A percentile compares a stretch with the other conserved stretches of the same genome.
phyloP scores from a whole-genome alignment of 1,140 invertebrate species.

The Drosophila kikkawai region DNA sequence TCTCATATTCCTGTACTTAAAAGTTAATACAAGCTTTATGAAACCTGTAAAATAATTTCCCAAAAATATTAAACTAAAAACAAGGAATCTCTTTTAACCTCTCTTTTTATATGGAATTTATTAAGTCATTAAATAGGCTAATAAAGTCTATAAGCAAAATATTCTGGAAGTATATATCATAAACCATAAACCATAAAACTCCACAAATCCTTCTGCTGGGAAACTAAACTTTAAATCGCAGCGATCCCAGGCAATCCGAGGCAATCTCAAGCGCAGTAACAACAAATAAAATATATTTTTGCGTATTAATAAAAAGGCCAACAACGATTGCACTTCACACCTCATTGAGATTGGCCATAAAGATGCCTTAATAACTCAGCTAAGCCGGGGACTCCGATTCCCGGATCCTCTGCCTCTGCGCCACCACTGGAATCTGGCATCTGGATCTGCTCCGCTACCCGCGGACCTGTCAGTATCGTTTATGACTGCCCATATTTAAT shows the following conservation, averaged over 20 bases:
- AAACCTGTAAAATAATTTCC: neutral
- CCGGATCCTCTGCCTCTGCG: conserved; percentile 22
- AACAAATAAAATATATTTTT: conserved; percentile 76
- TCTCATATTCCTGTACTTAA: no score
- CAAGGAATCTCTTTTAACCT: neutral
- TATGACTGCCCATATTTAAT: conserved; percentile 83
- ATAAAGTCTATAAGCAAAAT: conserved; percentile 16
- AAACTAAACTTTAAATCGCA: conserved; percentile 3
- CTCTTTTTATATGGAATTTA: conserved; percentile 30
- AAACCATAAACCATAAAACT: conserved; percentile 53
- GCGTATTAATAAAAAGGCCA: conserved; percentile 81
- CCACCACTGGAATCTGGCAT: neutral
- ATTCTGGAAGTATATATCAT: conserved; percentile 19
- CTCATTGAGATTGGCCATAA: conserved; percentile 84
- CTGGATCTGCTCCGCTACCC: conserved; percentile 2
- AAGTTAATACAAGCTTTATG: neutral
- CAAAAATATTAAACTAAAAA: conserved; percentile 15
- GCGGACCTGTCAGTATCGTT: conserved; percentile 76
- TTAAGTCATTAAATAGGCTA: conserved; percentile 34
- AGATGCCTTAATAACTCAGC: conserved; percentile 84
- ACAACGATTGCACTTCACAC: conserved; percentile 84
- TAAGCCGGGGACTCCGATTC: conserved; percentile 48
- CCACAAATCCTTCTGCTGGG: conserved; percentile 36
- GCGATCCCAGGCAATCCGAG: conserved; percentile 14
- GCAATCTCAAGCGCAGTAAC: conserved; percentile 38